These are phyloP conservation scores for Camelus bactrianus DNA, from an alignment of 2,113 vertebrate species.

Conservation along the genomic window DNA sequence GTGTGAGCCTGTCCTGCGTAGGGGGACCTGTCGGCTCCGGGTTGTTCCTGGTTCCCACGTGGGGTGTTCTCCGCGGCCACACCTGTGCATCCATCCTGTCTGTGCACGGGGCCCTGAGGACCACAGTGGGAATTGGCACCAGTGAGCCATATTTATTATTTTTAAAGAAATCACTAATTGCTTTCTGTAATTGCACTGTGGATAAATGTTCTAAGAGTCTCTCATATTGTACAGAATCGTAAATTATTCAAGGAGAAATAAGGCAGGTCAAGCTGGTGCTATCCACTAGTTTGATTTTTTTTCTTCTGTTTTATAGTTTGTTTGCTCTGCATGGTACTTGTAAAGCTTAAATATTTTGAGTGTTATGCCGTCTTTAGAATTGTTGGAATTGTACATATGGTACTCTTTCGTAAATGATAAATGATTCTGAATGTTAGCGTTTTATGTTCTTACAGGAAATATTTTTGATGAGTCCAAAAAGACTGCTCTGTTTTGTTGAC, in stretches of 20 bases:
- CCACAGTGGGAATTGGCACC: slow-evolving; percentile 76
- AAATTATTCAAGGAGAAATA: slow-evolving; percentile 81
- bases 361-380: slow-evolving; percentile 77
- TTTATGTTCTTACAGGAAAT: slow-evolving; percentile 72
- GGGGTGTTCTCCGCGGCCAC: slow-evolving; percentile 70
- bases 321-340: slow-evolving; percentile 86
- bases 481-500: slow-evolving; percentile 59
- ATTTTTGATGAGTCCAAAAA: slow-evolving; percentile 77
- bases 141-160: slow-evolving; percentile 88
- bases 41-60: slow-evolving; percentile 76
- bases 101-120: slow-evolving; percentile 76
- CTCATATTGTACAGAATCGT: slow-evolving; percentile 86
- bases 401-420: slow-evolving; percentile 82
- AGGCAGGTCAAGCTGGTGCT: slow-evolving; percentile 85
- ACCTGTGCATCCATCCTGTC: slow-evolving; percentile 75
- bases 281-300: slow-evolving; percentile 80
- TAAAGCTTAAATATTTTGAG: slow-evolving; percentile 81
- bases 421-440: slow-evolving; percentile 75
- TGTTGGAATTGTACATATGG: slow-evolving; percentile 78
- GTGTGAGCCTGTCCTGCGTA: slow-evolving; percentile 73
- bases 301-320: slow-evolving; percentile 71
- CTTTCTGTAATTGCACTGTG: slow-evolving; percentile 88
- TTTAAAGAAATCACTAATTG: slow-evolving; percentile 81
- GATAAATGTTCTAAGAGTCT: slow-evolving; percentile 84
- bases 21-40: slow-evolving; percentile 77